Percentiles rank a stretch among this genome's conserved stretches.
phyloP scores from a whole-genome alignment of 2,797 vertebrate genomes.

The Onychomys leucogaster region DNA sequence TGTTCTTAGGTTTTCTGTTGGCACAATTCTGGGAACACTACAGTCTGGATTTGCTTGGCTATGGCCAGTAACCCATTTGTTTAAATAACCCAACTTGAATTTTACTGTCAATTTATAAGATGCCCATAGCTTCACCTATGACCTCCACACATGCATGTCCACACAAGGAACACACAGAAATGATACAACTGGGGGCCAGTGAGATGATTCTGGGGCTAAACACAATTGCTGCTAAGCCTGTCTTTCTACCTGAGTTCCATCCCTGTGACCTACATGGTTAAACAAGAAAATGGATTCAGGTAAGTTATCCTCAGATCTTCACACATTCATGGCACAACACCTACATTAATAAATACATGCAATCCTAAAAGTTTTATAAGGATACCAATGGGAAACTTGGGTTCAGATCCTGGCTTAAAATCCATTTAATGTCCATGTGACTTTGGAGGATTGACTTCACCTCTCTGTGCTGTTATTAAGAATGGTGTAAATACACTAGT shows the following conservation, averaged over 20 bases:
- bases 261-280: neutral
- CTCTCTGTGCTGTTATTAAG: neutral
- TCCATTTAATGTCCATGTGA: neutral
- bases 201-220: no score
- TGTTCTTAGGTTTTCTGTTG: neutral
- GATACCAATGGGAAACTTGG: neutral
- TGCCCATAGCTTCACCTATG: neutral
- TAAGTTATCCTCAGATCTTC: neutral
- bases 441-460: neutral
- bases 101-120: neutral
- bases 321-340: accelerated
- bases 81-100: neutral
- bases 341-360: neutral
- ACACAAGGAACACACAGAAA: neutral
- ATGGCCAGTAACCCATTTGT: neutral
- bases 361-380: neutral
- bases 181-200: neutral
- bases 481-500: no score
- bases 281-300: neutral
- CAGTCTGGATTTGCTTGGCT: neutral
- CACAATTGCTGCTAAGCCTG: neutral
- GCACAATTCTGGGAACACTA: neutral
- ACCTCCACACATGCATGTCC: neutral
- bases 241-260: neutral
- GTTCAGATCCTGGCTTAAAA: neutral